A percentile compares a stretch with the other conserved stretches of the same genome.
These are phyloP conservation scores for Heliocidaris erythrogramma DNA, from an alignment of 35 echinoderm and acorn worm species.

Conservation along the genomic window DNA sequence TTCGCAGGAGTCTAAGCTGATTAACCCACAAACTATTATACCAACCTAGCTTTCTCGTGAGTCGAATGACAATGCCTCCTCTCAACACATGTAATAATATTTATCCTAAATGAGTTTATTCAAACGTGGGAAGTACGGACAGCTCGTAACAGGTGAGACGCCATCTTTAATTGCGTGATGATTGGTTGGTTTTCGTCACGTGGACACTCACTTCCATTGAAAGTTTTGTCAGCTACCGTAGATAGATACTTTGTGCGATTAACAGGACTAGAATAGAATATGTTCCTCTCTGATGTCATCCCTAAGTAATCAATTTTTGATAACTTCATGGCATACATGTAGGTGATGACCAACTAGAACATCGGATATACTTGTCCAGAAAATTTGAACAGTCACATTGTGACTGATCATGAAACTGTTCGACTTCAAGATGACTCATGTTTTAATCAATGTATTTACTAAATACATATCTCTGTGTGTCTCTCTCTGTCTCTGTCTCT, in stretches of 20 bases:
- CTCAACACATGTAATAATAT: not conserved
- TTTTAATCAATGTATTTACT: too few species aligned
- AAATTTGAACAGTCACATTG: not conserved
- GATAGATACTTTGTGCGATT: not conserved
- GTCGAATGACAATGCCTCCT: not conserved
- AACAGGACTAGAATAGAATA: not conserved
- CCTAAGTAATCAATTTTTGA: not conserved
- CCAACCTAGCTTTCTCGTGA: not conserved
- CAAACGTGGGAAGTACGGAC: not conserved
- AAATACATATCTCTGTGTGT: too few species aligned
- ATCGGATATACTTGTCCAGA: not conserved
- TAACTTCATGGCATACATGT: not conserved
- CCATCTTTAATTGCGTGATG: constrained; percentile 6
- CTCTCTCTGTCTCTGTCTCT: too few species aligned
- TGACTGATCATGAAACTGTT: not conserved
- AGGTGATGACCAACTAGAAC: not conserved
- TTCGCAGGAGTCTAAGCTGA: not conserved
- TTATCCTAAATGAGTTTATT: not conserved
- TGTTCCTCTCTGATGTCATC: not conserved
- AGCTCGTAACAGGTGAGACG: not conserved
- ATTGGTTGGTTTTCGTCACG: not conserved
- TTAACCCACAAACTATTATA: not conserved
- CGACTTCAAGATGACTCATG: too few species aligned
- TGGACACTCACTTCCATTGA: not conserved
- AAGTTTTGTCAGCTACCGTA: not conserved